Conservation (phyloP, 2,113 vertebrate species). For the Uria aalge region DNA sequence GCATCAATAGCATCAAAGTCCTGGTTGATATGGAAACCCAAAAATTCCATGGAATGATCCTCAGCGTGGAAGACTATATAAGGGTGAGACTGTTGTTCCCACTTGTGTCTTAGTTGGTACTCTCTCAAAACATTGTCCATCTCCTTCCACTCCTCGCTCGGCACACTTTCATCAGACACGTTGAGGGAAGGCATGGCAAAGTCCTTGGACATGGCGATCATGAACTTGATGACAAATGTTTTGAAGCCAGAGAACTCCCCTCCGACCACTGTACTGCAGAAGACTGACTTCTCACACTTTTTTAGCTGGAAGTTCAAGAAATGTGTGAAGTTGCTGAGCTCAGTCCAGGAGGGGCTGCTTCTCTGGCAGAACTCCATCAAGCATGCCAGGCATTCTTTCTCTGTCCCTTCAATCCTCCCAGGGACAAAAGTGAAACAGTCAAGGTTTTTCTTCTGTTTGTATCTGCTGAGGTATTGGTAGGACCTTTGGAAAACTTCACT, state of each 20-base stretch:
- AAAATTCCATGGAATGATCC: slow-evolving; percentile 76
- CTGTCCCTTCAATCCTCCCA: slow-evolving; percentile 22
- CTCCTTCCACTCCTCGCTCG: not conserved
- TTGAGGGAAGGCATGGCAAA: slow-evolving; percentile 77
- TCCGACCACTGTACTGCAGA: slow-evolving; percentile 69
- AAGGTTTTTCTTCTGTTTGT: slow-evolving; percentile 43
- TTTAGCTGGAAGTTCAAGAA: slow-evolving; percentile 79
- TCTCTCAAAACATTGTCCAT: slow-evolving; percentile 39
- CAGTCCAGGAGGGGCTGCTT: slow-evolving; percentile 77
- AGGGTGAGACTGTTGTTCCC: slow-evolving; percentile 78
- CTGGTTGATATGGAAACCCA: slow-evolving; percentile 72
- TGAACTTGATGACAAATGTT: slow-evolving; percentile 79
- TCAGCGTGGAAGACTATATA: slow-evolving; percentile 82
- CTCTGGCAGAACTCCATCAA: slow-evolving; percentile 72
- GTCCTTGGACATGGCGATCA: slow-evolving; percentile 80
- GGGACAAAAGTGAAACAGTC: slow-evolving; percentile 66
- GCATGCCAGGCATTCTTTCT: slow-evolving; percentile 66
- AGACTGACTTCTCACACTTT: slow-evolving; percentile 75
- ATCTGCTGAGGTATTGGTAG: slow-evolving; percentile 74
- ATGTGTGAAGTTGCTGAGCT: slow-evolving; percentile 78
- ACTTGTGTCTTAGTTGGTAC: slow-evolving; percentile 70
- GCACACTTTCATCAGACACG: slow-evolving; percentile 71
- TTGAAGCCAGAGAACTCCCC: slow-evolving; percentile 74
- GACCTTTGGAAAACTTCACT: slow-evolving; percentile 77
- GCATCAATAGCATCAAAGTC: slow-evolving; percentile 67